Conservation (phyloP, 2,797 vertebrate genomes). For the Pogonophryne albipinna region DNA sequence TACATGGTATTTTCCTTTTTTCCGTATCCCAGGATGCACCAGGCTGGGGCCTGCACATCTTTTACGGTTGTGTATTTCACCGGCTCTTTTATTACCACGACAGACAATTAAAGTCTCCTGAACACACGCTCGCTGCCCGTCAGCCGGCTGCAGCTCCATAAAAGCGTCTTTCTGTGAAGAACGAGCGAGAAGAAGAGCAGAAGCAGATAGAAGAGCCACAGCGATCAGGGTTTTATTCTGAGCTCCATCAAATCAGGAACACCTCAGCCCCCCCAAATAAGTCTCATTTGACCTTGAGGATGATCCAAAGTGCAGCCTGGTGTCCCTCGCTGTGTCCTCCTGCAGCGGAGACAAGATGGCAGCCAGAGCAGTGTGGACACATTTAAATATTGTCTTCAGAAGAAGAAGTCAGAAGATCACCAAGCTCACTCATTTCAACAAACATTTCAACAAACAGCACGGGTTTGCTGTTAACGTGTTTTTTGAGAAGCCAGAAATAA, state of each 20-base stretch:
- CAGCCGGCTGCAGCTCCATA: constrained; percentile 78
- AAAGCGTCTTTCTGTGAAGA: constrained; percentile 80
- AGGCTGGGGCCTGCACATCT: constrained; percentile 45
- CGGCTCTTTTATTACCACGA: constrained; percentile 75
- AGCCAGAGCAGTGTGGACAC: neutral
- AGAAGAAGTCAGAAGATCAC: neutral
- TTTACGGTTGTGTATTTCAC: constrained; percentile 81
- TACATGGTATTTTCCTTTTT: constrained; percentile 29
- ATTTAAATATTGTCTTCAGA: neutral
- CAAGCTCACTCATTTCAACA: neutral
- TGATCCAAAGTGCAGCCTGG: constrained; percentile 26
- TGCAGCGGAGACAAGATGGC: neutral
- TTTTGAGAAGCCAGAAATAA: no score
- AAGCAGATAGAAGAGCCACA: constrained; percentile 50
- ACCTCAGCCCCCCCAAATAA: constrained; percentile 17
- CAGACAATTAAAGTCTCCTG: constrained; percentile 81
- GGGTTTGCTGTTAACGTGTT: no score
- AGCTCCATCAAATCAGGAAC: constrained; percentile 71
- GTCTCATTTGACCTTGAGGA: constrained; percentile 77
- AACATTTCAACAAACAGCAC: no score
- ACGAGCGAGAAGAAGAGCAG: constrained; percentile 43
- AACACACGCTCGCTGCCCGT: constrained; percentile 81
- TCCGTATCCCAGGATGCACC: constrained; percentile 49
- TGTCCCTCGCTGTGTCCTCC: neutral
- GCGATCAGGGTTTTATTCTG: constrained; percentile 68